Percentiles rank a stretch among this genome's conserved stretches.
Evolutionary conservation across 1,140 invertebrate species (phyloP).

Genomic region (Magallana ariakensis): DNA sequence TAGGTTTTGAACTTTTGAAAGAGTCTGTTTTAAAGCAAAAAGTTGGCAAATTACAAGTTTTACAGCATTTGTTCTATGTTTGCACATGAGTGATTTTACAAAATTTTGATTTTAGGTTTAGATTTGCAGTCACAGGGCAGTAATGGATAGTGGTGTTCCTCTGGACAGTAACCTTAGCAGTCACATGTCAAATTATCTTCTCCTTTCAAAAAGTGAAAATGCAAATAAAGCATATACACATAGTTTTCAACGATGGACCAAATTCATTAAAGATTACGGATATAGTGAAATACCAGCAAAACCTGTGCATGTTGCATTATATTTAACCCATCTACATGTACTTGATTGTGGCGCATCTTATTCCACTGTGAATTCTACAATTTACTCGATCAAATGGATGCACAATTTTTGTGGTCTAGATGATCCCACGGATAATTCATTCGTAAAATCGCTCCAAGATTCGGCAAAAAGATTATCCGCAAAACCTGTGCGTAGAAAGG

Average conservation of each 20-base stretch:
- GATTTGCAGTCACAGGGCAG: conserved; percentile 1
- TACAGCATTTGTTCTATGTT: too few relatives aligned
- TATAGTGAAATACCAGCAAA: background rate
- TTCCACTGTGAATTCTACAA: conserved; percentile 20
- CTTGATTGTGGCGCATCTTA: conserved; percentile 26
- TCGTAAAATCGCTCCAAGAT: conserved; percentile 23
- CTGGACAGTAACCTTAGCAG: background rate
- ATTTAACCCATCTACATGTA: conserved; percentile 43
- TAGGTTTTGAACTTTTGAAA: background rate
- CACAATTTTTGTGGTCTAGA: conserved; percentile 20
- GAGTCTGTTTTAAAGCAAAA: background rate
- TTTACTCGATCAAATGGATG: conserved; percentile 53
- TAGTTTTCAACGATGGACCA: too few relatives aligned
- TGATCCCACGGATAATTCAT: conserved; percentile 41
- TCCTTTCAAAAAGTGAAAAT: background rate
- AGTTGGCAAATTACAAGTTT: too few relatives aligned
- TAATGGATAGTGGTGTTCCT: background rate
- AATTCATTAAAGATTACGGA: too few relatives aligned
- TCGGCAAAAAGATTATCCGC: conserved; percentile 10
- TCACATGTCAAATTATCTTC: background rate
- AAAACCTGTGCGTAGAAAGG: background rate
- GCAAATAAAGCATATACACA: too few relatives aligned
- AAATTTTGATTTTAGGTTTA: background rate
- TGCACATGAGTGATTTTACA: too few relatives aligned
- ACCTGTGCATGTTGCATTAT: conserved; percentile 45